Percentiles rank a stretch among this genome's conserved stretches.
Conservation (phyloP, 2,113 vertebrate genomes). For the Girardinichthys multiradiatus region DNA sequence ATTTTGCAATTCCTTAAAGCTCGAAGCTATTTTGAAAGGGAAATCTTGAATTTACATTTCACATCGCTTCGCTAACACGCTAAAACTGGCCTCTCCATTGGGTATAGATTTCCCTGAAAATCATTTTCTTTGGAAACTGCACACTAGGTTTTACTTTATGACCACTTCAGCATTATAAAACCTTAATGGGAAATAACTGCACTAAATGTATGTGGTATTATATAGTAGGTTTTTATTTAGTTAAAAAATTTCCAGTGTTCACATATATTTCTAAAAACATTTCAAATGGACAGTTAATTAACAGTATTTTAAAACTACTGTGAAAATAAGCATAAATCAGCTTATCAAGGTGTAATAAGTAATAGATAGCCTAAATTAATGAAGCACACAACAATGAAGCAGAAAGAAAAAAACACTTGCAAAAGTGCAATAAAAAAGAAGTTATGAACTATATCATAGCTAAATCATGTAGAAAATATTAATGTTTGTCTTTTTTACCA, state of each 20-base stretch:
- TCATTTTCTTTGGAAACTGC: conserved; percentile 19
- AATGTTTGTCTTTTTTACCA: too few species aligned
- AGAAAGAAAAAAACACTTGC: too few species aligned
- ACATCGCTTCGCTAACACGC: conserved; percentile 15
- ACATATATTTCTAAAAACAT: neutral
- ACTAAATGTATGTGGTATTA: neutral
- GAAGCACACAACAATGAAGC: too few species aligned
- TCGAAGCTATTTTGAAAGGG: conserved; percentile 68
- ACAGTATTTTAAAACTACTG: neutral
- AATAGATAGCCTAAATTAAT: too few species aligned
- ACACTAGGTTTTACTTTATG: conserved; percentile 5
- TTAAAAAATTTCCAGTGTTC: too few species aligned
- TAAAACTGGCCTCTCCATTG: conserved; percentile 31
- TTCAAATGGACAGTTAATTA: neutral
- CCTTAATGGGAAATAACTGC: neutral
- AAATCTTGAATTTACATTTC: conserved; percentile 67
- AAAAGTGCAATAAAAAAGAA: too few species aligned
- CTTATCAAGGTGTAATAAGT: too few species aligned
- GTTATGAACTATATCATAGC: too few species aligned
- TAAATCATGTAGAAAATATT: too few species aligned
- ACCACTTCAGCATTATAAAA: neutral
- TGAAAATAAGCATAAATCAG: too few species aligned
- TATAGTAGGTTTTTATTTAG: neutral
- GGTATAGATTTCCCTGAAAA: conserved; percentile 17
- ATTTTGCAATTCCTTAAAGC: conserved; percentile 57